Base-by-base conservation (phyloP, 2,888 invertebrate genomes). In the Drosophila limbata region DNA sequence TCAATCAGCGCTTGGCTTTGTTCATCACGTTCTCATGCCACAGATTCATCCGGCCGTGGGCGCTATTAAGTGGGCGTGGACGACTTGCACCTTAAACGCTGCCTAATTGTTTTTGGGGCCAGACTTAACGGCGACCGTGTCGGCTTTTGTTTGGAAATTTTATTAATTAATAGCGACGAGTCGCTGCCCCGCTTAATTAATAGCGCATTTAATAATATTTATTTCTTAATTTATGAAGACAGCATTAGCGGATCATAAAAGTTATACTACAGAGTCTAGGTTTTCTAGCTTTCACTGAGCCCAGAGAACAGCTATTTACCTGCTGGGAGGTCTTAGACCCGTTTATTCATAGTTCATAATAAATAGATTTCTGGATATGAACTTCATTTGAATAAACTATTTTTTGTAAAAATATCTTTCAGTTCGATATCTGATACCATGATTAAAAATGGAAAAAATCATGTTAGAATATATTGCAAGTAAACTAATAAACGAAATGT, bases 131-230 rank as follows among this genome's bases (percentile, higher is more conserved):
- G 77, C 77, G 56, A 37, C 61, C 48, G 25, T 65, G 73, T 68
- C 72, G 83, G 73, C 70, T 64, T 73, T 79, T 84, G 75, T 59
- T 56, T 66, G 51, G 66, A 71, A 76, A 69, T 72, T 73, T 67
- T 79, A 82, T 82, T 84, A 81, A 86, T 86, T 84, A 81, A 84
- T 79, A 81, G 81, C 80, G 40, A 33, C 63, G 81, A 78, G 40
- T 37, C 63, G 59, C 70, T 52, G 66, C 50, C 8, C 47, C 40
- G 61, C 73, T 71, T 84, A 81, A 84, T 84, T 86, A 86, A 84
- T 81, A 79, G 57, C 71, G 64, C 62, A 69, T 73, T 75, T 83
- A 77, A 84, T 86, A 86, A 83, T 79, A 79, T 76, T 70, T 77
- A 83, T 84, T 81, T 81, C 78, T 79, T 69, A 77, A 85, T 83